These are phyloP conservation scores for Scatophagus argus DNA, from an alignment of 2,113 vertebrate genomes.

Conservation along the genomic window DNA sequence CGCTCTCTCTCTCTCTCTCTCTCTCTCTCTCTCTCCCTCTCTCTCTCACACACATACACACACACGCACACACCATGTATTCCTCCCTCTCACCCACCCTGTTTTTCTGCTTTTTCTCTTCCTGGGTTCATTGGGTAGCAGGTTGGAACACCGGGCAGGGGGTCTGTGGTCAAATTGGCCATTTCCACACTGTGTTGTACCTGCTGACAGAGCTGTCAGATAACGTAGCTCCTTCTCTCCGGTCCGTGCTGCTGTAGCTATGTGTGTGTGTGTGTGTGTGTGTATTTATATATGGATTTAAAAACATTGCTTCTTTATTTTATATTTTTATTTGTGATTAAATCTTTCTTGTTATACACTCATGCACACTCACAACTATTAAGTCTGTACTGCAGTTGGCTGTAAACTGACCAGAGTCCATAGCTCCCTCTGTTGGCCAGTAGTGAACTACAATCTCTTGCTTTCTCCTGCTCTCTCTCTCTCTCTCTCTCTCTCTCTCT, in stretches of 20 bases:
- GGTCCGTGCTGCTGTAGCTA: constrained; percentile 28
- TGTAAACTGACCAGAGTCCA: constrained; percentile 72
- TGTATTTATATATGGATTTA: constrained; percentile 9
- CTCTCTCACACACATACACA: neutral
- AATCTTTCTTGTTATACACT: constrained; percentile 12
- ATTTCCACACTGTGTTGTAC: constrained; percentile 60
- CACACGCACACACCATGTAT: neutral
- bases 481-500: too few relatives aligned
- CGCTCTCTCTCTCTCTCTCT: neutral
- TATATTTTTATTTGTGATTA: constrained; percentile 34
- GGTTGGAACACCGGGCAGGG: constrained; percentile 38
- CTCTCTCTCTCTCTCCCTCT: neutral
- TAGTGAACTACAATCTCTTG: constrained; percentile 54
- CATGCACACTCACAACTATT: neutral
- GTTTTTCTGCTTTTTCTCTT: constrained; percentile 4
- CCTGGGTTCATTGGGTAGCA: constrained; percentile 28
- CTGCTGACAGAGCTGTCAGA: constrained; percentile 70
- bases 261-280: constrained; percentile 26
- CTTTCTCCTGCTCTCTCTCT: constrained; percentile 19
- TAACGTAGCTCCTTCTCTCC: constrained; percentile 55
- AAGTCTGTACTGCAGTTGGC: constrained; percentile 32
- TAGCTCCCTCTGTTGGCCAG: constrained; percentile 80
- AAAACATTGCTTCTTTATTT: too few relatives aligned
- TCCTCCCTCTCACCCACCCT: neutral
- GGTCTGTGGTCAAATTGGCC: constrained; percentile 63